These are phyloP conservation scores for Hydrozoanthus gracilis DNA, from an alignment of 92 coral and sea anemone genomes.

Conservation along the genomic window DNA sequence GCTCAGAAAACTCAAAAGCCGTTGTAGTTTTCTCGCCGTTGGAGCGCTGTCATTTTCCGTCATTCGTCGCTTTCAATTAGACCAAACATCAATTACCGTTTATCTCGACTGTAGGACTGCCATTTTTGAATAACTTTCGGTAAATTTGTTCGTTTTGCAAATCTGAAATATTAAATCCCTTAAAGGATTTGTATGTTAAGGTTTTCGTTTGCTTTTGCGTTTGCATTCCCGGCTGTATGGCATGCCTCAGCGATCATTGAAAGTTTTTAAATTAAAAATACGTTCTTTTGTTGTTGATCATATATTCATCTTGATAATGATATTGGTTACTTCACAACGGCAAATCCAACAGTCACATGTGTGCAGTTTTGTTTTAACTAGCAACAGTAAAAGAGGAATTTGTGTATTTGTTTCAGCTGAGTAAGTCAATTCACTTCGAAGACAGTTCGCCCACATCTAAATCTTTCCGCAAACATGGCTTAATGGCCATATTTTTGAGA, in stretches of 20 bases:
- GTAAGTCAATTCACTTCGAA: no score
- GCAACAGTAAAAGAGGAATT: no score
- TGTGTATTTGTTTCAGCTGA: neutral
- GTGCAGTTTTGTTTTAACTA: no score
- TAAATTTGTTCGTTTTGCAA: neutral
- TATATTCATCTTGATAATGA: neutral
- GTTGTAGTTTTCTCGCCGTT: neutral
- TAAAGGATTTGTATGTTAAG: neutral
- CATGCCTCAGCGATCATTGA: slow-evolving; percentile 32
- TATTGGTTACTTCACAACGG: no score
- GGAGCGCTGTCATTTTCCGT: neutral
- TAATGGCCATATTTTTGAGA: neutral
- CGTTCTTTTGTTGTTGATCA: neutral
- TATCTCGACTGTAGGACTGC: neutral
- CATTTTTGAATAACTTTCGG: neutral
- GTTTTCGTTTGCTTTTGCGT: slow-evolving; percentile 2
- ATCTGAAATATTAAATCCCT: neutral
- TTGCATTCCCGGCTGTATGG: no score
- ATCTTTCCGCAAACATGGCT: neutral
- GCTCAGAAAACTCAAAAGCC: neutral
- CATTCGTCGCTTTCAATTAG: slow-evolving; percentile 1
- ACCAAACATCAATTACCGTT: neutral
- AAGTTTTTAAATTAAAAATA: neutral
- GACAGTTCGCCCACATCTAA: neutral
- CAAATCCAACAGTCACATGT: neutral